Evolutionary conservation across 35 echinoderm and acorn worm species (phyloP).

Genomic region (Antedon bifida): DNA sequence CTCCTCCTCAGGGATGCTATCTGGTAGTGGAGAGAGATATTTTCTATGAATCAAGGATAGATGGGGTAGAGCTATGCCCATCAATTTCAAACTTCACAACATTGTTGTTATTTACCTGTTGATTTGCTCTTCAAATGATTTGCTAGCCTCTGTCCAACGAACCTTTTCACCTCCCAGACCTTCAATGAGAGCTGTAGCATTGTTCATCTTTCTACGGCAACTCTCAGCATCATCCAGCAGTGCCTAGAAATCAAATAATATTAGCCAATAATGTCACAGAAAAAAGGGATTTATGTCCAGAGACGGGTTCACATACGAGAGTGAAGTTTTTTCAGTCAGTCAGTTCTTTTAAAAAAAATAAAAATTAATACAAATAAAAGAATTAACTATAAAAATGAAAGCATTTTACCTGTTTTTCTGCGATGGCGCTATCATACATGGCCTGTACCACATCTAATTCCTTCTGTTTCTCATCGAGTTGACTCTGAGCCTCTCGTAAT

Average conservation of each 20-base stretch:
- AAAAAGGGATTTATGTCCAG: no score
- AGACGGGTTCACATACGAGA: no score
- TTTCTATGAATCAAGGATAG: no score
- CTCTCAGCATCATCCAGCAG: conserved; percentile 92
- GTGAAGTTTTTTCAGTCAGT: no score
- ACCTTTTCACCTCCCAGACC: conserved; percentile 89
- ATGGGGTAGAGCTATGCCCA: no score
- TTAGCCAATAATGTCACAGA: no score
- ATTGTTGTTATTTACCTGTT: conserved; percentile 41
- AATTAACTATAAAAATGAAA: no score
- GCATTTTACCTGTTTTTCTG: conserved; percentile 53
- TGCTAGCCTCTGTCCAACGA: conserved; percentile 93
- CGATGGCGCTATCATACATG: conserved; percentile 77
- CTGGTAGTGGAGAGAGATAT: no score
- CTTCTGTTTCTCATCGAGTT: conserved; percentile 91
- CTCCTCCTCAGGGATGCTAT: no score
- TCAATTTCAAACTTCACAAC: no score
- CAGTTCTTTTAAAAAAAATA: no score
- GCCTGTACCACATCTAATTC: conserved; percentile 89
- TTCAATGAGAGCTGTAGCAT: conserved; percentile 82
- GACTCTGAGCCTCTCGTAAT: conserved; percentile 64
- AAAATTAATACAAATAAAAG: no score
- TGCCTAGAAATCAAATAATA: conserved; percentile 14
- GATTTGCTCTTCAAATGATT: conserved; percentile 83
- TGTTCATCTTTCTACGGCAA: conserved; percentile 91